phyloP scores from a whole-genome alignment of 1,140 invertebrate genomes.

The Acromyrmex heyeri region DNA sequence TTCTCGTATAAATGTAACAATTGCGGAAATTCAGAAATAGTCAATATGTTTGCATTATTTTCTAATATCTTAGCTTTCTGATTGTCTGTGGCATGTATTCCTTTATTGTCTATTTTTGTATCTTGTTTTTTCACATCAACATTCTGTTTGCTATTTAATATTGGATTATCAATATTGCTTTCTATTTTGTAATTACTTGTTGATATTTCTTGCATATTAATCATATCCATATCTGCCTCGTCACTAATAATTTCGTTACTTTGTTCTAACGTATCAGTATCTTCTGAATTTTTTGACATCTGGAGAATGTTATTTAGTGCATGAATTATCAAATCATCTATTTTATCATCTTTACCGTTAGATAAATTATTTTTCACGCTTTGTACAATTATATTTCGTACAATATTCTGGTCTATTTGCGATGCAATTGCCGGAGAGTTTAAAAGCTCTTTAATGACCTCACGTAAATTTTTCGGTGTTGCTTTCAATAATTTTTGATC shows the following conservation, averaged over 20 bases:
- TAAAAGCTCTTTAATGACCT: conserved; percentile 70
- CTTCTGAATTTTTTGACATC: neutral
- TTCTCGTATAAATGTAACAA: neutral
- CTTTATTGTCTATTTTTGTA: neutral
- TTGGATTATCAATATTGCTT: neutral
- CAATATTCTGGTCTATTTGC: conserved; percentile 61
- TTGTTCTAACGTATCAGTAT: neutral
- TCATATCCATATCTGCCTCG: neutral
- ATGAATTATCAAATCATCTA: conserved; percentile 72
- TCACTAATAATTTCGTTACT: neutral
- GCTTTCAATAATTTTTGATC: neutral
- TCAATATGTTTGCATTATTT: neutral
- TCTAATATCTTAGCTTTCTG: conserved; percentile 13
- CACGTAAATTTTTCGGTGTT: neutral
- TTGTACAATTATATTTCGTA: conserved; percentile 79
- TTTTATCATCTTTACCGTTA: conserved; percentile 35
- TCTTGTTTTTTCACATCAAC: neutral
- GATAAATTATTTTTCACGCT: conserved; percentile 72
- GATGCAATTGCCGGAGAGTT: conserved; percentile 68
- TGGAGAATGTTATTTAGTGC: conserved; percentile 69
- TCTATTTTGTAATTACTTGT: neutral
- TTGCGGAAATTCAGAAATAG: neutral
- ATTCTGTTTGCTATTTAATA: neutral
- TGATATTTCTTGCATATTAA: neutral
- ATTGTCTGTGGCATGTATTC: neutral